Evolutionary conservation across 2,888 invertebrate genomes (phyloP), one percentile per base, ranked within the genome.

Genomic region (Homarus gammarus): DNA sequence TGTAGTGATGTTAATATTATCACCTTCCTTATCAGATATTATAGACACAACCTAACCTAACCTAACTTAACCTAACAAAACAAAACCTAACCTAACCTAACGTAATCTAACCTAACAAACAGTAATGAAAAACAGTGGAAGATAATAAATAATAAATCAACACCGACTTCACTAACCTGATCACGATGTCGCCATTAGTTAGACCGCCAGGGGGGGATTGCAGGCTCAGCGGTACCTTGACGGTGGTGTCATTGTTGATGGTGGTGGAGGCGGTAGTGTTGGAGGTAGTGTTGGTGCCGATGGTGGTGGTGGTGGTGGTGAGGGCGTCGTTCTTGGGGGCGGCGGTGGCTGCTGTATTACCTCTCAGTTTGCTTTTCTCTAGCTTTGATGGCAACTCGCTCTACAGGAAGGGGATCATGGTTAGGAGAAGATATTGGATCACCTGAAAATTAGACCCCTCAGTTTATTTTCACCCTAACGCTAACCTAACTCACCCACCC

Each of bases 101-200:
- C 6, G 8, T 68, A 68, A 68, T 10, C 22, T 68, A 68, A 27
- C 6, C 68, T 68, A 68, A 68, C n/a, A 5, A 6, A 18, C 68
- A 78, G 12, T 40, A 15, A 68, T 8, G 44, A 12, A 44, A 68
- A 33, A 68, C 31, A 68, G 68, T 12, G 27, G 12, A n/a, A 68
- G 27, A 44, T 44, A 44, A 44, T 44, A 44, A n/a, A 44, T 44
- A n/a, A n/a, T n/a, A 73, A 73, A 2, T 12, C 12, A 73, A 10
- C 1, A 15, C 5, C 2, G 2, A 31, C 31, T 36, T 8, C 22
- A n/a, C 77, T 8, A n/a, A 85, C 85, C 85, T 85, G n/a, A 77
- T 18, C 22, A 85, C 78, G 27, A 77, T 51, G 22, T 84, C 84
- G 1, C 84, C 84, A 40, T 84, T 84, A 33, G n/a, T 27, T 31